Evolutionary conservation across 2,888 invertebrate genomes (phyloP), one percentile per base, ranked within the genome.

Genomic region (Mechanitis messenoides): DNA sequence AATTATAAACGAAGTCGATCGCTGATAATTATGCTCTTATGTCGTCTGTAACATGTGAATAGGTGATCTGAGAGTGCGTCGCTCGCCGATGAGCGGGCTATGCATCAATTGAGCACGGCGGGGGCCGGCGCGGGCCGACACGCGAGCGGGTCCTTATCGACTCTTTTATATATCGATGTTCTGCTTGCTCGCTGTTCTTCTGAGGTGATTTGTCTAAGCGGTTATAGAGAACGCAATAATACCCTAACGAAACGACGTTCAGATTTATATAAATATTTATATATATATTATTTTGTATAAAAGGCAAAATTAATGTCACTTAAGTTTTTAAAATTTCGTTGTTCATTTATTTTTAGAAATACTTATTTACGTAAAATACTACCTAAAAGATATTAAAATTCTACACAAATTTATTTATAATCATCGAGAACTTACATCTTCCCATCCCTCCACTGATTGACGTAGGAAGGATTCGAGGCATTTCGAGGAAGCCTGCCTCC

Each of bases 71-170:
- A 53, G 59, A 67, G 67, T 65, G 62, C 66, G 71, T 68, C 70
- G 68, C 61, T 60, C 64, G 64, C 63, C 61, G 69, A 63, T 78
- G 79, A 78, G 75, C 83, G 79, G 79, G 78, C 83, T 81, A 88
- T 88, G 86, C 86, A 88, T 88, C 88, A 88, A 84, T 80, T 79
- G 83, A 74, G 74, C 87, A 75, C 87, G 72, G 82, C 85, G 75
- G 88, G 87, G 87, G 85, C 78, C 85, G 79, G 56, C 64, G 20
- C 20, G 20, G 61, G 56, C 55, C 66, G 63, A 55, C 61, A 61
- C 55, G 33, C 57, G 56, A 56, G 61, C 50, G 33, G 46, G 56
- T 58, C 60, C 62, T 60, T 59, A 53, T 64, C 55, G 59, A 55
- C 60, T 63, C 63, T 55, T 45, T 53, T 3, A 58, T 20, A 20